phyloP scores from a whole-genome alignment of 2,113 vertebrate species.

The Probosciger aterrimus region DNA sequence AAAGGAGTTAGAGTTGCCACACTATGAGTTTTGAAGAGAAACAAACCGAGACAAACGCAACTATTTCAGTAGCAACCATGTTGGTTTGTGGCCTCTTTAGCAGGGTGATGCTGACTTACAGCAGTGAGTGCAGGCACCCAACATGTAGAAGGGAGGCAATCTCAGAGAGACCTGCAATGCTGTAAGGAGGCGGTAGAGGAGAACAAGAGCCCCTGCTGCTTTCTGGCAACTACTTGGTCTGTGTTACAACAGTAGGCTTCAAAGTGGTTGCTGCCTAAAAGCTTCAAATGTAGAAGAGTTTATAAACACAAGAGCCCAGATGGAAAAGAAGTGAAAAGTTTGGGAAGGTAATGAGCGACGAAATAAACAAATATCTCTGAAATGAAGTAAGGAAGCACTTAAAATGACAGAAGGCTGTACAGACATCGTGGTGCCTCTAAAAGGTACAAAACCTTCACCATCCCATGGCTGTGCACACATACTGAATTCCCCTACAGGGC shows the following conservation, averaged over 20 bases:
- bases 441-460: neutral
- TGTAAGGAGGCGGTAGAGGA: rapidly evolving
- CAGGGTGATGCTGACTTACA: neutral
- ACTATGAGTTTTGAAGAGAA: neutral
- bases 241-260: neutral
- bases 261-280: neutral
- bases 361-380: constrained; percentile 28
- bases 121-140: rapidly evolving
- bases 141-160: neutral
- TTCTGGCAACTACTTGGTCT: neutral
- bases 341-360: neutral
- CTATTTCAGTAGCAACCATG: neutral
- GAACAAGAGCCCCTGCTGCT: neutral
- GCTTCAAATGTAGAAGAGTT: neutral
- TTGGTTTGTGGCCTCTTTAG: neutral
- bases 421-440: neutral
- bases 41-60: neutral
- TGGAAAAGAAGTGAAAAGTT: constrained; percentile 9
- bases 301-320: constrained; percentile 1
- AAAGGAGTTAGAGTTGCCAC: neutral
- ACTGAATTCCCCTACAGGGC: neutral
- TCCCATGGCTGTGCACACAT: neutral
- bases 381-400: constrained; percentile 9
- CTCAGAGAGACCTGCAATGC: neutral
- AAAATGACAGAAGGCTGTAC: neutral